These are phyloP conservation scores for Hydrolagus affinis DNA, from an alignment of 2,113 vertebrate genomes.

Conservation along the genomic window DNA sequence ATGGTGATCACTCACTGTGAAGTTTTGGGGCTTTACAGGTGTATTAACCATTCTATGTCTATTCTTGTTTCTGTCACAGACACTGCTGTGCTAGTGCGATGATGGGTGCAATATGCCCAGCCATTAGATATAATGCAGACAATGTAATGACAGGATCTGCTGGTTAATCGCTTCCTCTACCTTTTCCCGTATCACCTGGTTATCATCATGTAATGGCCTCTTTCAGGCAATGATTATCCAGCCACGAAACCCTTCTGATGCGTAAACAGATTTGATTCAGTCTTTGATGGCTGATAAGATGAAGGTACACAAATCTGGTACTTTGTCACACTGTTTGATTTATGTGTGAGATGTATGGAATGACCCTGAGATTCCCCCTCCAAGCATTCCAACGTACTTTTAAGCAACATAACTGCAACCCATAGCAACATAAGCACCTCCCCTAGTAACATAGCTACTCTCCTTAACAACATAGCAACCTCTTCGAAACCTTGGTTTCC, in stretches of 20 bases:
- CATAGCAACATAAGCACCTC: not conserved
- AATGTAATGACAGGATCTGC: not conserved
- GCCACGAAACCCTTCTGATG: not conserved
- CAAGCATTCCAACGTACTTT: not conserved
- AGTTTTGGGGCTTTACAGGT: no score
- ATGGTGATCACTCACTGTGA: no score
- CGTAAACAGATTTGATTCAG: not conserved
- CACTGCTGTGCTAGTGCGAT: not conserved
- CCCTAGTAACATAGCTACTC: not conserved
- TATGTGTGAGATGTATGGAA: not conserved
- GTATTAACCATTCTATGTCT: no score
- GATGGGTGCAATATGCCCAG: not conserved
- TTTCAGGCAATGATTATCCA: slow-evolving; percentile 1
- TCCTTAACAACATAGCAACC: not conserved
- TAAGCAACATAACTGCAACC: not conserved
- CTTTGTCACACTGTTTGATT: not conserved
- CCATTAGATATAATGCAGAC: not conserved
- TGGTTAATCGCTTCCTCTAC: not conserved
- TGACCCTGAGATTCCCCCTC: not conserved
- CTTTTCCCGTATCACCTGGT: not conserved
- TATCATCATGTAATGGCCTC: not conserved
- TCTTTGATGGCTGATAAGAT: slow-evolving; percentile 23
- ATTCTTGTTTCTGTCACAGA: not conserved
- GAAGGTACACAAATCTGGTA: not conserved
- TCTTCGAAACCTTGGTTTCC: no score